phyloP scores from a whole-genome alignment of 2,797 vertebrate genomes.

The Loris lydekkerianus region DNA sequence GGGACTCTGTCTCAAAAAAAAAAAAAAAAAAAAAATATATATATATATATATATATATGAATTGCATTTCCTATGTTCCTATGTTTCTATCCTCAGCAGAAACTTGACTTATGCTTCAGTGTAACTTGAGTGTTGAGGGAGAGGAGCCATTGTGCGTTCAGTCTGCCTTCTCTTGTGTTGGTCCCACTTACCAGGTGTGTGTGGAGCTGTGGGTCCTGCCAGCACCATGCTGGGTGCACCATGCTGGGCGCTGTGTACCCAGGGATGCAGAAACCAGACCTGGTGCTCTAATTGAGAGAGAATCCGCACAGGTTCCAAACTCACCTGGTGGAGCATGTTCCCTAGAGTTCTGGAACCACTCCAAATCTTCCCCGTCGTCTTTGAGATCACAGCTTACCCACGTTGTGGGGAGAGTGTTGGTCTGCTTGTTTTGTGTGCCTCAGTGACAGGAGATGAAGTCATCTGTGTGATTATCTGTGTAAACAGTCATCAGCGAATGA shows the following conservation, averaged over 20 bases:
- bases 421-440: background rate
- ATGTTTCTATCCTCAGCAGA: background rate
- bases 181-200: background rate
- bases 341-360: background rate
- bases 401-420: background rate
- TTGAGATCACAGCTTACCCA: background rate
- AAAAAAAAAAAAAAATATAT: too few relatives aligned
- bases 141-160: background rate
- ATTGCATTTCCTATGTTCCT: conserved; percentile 34
- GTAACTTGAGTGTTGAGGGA: background rate
- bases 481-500: conserved; percentile 33
- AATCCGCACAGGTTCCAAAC: background rate
- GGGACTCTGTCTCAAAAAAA: too few relatives aligned
- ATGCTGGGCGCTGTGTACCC: background rate
- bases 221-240: background rate
- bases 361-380: background rate
- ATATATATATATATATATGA: background rate
- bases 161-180: background rate
- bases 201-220: background rate
- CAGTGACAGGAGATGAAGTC: background rate
- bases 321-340: background rate
- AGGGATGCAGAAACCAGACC: background rate
- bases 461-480: conserved; percentile 20
- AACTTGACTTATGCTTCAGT: background rate
- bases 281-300: background rate